A percentile compares a stretch with the other conserved stretches of the same genome.
Conservation (phyloP, 2,113 vertebrate genomes). For the Tonatia bakeri region DNA sequence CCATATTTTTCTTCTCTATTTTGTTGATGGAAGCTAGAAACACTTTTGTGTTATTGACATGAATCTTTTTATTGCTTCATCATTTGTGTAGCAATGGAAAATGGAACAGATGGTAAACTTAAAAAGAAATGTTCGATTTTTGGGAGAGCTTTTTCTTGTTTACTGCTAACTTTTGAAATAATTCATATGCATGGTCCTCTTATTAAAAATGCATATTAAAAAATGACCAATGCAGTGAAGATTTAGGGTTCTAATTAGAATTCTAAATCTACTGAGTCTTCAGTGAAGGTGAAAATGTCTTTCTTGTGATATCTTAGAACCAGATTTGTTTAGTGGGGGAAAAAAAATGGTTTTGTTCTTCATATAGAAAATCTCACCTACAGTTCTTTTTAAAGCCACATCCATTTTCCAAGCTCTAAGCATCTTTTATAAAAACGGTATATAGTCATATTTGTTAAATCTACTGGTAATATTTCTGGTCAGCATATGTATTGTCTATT, state of each 20-base stretch:
- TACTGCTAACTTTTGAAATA: slow-evolving; percentile 52
- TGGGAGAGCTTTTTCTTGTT: slow-evolving; percentile 38
- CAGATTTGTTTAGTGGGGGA: not conserved
- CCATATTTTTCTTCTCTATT: not conserved
- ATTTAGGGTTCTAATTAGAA: slow-evolving; percentile 34
- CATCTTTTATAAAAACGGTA: not conserved
- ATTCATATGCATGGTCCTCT: not conserved
- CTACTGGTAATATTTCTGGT: not conserved
- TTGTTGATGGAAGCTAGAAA: slow-evolving; percentile 39
- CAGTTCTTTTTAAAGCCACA: not conserved
- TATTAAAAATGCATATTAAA: not conserved
- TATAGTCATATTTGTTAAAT: slow-evolving; percentile 8
- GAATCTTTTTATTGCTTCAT: slow-evolving; percentile 57
- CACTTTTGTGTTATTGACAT: slow-evolving; percentile 13
- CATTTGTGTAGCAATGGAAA: slow-evolving; percentile 51
- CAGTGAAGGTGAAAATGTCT: not conserved
- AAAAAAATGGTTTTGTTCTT: not conserved
- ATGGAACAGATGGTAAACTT: slow-evolving; percentile 50
- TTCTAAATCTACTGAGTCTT: not conserved
- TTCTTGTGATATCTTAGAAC: not conserved
- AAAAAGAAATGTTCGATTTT: slow-evolving; percentile 49
- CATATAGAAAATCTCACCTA: not conserved
- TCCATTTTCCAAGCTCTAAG: not conserved
- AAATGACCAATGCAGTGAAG: not conserved
- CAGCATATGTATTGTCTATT: not conserved